Evolutionary conservation across 2,888 invertebrate species (phyloP).

Genomic region (Tachina grossa): DNA sequence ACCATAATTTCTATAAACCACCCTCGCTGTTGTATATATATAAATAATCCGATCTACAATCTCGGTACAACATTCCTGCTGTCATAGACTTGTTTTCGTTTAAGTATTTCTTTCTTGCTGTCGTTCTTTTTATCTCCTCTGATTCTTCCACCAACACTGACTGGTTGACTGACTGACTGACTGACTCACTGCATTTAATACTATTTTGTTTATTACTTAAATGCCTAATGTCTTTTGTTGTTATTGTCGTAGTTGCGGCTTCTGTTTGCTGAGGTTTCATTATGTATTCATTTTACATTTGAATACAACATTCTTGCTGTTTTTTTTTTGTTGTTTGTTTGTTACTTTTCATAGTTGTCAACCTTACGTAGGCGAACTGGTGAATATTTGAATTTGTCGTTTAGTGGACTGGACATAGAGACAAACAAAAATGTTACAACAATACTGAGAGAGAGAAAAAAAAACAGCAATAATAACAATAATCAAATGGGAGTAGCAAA

Average conservation of each 20-base stretch:
- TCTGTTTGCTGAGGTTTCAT: conserved; percentile 50
- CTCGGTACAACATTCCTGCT: conserved; percentile 51
- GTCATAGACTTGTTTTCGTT: conserved; percentile 58
- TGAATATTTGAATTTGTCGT: conserved; percentile 44
- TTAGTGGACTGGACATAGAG: conserved; percentile 49
- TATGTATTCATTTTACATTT: conserved; percentile 42
- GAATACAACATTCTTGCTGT: conserved; percentile 21
- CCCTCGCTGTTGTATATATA: conserved; percentile 5
- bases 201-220: conserved; percentile 69
- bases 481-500: conserved; percentile 57
- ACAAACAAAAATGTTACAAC: conserved; percentile 37
- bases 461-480: conserved; percentile 36
- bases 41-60: conserved; percentile 55
- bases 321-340: not conserved
- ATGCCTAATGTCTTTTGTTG: conserved; percentile 62
- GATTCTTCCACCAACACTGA: conserved; percentile 10
- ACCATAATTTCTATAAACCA: not conserved
- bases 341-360: conserved; percentile 60
- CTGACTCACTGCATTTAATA: conserved; percentile 50
- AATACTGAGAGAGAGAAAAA: not conserved
- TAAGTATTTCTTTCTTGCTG: conserved; percentile 16
- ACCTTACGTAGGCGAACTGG: conserved; percentile 64
- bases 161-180: no score
- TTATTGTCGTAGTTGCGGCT: conserved; percentile 35
- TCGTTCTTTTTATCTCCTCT: not conserved